These are phyloP conservation scores for Acromyrmex echinatior DNA, from an alignment of 1,140 invertebrate species.

Conservation along the genomic window DNA sequence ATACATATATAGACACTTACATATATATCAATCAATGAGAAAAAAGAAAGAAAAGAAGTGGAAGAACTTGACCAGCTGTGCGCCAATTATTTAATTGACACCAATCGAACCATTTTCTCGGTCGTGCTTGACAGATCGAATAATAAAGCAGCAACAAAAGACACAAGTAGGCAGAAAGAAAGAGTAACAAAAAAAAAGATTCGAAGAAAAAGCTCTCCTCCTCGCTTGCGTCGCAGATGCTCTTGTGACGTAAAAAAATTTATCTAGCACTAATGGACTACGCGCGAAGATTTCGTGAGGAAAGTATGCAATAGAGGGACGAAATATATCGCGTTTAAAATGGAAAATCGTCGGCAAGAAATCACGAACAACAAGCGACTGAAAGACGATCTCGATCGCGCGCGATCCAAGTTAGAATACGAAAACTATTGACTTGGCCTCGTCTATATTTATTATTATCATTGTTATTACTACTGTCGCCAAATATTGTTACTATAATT, in stretches of 20 bases:
- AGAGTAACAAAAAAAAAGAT: neutral
- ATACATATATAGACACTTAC: neutral
- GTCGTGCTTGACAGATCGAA: neutral
- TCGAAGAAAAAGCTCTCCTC: neutral
- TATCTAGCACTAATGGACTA: constrained; percentile 21
- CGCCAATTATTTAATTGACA: constrained; percentile 41
- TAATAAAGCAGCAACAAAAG: neutral
- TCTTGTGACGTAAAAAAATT: constrained; percentile 24
- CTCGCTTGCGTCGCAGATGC: constrained; percentile 19
- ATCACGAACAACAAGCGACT: neutral
- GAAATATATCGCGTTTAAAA: neutral
- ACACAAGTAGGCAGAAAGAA: neutral
- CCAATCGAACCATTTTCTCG: constrained; percentile 7
- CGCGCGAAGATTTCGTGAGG: constrained; percentile 4
- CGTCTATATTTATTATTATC: constrained; percentile 39
- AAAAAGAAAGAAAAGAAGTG: neutral
- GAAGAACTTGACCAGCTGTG: neutral
- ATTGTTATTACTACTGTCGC: constrained; percentile 1
- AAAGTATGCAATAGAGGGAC: neutral
- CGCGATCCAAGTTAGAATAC: neutral
- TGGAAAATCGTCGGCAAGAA: neutral
- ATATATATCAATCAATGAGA: neutral
- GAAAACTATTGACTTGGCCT: constrained; percentile 7
- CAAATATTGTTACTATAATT: constrained; percentile 3
- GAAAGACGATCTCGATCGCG: constrained; percentile 4